A percentile compares a stretch with the other conserved stretches of the same genome.
These are phyloP conservation scores for Drosophila ironensis DNA, from an alignment of 1,140 invertebrate species.

Conservation along the genomic window DNA sequence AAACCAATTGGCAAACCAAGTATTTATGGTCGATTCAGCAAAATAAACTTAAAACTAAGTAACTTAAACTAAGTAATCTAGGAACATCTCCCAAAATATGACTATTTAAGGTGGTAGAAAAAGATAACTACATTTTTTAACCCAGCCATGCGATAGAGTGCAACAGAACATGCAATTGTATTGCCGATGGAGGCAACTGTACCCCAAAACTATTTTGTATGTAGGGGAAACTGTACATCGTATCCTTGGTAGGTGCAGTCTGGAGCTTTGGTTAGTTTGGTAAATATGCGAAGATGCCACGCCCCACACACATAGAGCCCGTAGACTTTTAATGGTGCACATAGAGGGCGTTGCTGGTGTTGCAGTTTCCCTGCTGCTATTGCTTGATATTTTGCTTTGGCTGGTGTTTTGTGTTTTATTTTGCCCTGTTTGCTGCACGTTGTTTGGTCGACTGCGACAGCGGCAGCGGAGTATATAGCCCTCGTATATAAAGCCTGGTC, in stretches of 20 bases:
- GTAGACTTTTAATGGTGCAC: slow-evolving; percentile 5
- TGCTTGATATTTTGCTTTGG: slow-evolving; percentile 70
- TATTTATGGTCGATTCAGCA: no score
- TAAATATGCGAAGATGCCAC: slow-evolving; percentile 62
- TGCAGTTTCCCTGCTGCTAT: slow-evolving; percentile 72
- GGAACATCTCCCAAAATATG: no score
- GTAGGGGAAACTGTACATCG: slow-evolving; percentile 23
- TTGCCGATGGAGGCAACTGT: slow-evolving; percentile 16
- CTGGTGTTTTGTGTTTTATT: slow-evolving; percentile 72
- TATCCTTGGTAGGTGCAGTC: slow-evolving; percentile 8
- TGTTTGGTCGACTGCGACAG: slow-evolving; percentile 68
- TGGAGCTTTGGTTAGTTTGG: slow-evolving; percentile 54
- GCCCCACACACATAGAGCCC: slow-evolving; percentile 12
- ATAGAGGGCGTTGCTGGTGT: slow-evolving; percentile 59
- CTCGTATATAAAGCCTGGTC: slow-evolving; percentile 22
- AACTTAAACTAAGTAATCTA: no score
- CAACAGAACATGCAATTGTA: not conserved
- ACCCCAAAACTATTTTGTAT: slow-evolving; percentile 12
- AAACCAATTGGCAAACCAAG: no score
- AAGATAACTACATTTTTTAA: not conserved
- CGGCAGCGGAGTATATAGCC: slow-evolving; percentile 17
- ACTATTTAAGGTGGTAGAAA: no score
- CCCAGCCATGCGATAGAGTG: not conserved
- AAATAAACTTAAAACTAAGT: no score
- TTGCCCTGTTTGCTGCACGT: slow-evolving; percentile 67